Percentiles rank a stretch among this genome's conserved stretches.
Evolutionary conservation across 2,888 invertebrate genomes (phyloP).

Genomic region (Melipona beecheii): DNA sequence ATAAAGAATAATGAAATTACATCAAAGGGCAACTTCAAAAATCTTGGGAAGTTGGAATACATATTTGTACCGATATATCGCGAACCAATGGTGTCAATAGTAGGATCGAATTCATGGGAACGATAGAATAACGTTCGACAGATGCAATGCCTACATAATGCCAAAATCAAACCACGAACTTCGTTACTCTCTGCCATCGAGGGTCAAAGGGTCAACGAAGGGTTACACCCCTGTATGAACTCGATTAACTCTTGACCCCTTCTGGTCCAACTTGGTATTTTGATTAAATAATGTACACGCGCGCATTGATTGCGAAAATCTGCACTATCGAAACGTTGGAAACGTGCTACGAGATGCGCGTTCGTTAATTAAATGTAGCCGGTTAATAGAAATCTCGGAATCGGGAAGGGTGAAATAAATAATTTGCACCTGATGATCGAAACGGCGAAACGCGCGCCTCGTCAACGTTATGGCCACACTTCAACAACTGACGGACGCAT

Average conservation of each 20-base stretch:
- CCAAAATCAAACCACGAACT: conserved; percentile 63
- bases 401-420: conserved; percentile 24
- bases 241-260: conserved; percentile 21
- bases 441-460: conserved; percentile 13
- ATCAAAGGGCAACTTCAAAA: not conserved
- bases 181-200: not conserved
- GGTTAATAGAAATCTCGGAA: conserved; percentile 32
- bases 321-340: not conserved
- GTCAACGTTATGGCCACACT: conserved; percentile 28
- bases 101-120: not conserved
- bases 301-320: conserved; percentile 32
- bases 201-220: conserved; percentile 34
- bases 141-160: conserved; percentile 14
- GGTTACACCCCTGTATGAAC: conserved; percentile 25
- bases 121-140: conserved; percentile 33
- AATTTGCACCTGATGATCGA: conserved; percentile 28
- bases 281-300: conserved; percentile 52
- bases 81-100: not conserved
- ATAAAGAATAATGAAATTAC: not conserved
- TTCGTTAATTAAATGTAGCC: conserved; percentile 32
- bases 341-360: not conserved
- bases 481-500: conserved; percentile 21
- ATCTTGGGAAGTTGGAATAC: not conserved
- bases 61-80: not conserved
- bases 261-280: conserved; percentile 40